Evolutionary conservation across 2,888 invertebrate genomes (phyloP), one percentile per base, ranked within the genome.

Genomic region (Drosophila kanekoi): DNA sequence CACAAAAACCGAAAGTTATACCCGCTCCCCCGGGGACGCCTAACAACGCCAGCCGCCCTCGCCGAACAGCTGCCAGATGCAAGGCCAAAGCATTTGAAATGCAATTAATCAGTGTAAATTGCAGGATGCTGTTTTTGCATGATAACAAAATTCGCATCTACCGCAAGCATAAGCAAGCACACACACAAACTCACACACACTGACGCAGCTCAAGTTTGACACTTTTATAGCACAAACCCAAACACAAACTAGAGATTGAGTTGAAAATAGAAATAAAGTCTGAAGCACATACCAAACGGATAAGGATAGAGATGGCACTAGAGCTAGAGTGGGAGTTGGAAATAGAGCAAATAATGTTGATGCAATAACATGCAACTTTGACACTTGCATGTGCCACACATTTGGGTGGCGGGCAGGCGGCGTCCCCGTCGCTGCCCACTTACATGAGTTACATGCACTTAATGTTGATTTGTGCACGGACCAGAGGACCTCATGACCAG

Each of bases 301-400:
- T n/a, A 32, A 4, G 32, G 33, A 37, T 33, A 51, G 18, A 45
- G 28, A 43, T 33, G n/a, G 9, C 49, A 10, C 47, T 4, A 47
- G 9, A 56, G n/a, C 47, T 4, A 47, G 38, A 14, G n/a, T 20
- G 20, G 11, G 14, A 60, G 53, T 47, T 45, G 45, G 45, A 61
- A 45, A 43, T 20, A 43, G 58, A 54, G 65, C 65, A 75, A 84
- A 75, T 87, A 81, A 81, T 81, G 83, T 75, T 72, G 75, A 79
- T 81, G 87, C 83, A 87, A 87, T 81, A 87, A 84, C 87, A 87
- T 83, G 87, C 68, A 84, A 84, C 81, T 87, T 81, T 83, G 84
- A 77, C 83, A 83, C 84, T 79, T 66, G 54, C 66, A 43, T 72
- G 72, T 67, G 68, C 72, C 13, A 35, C 35, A n/a, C 28, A 8